Conservation (phyloP, 2,888 invertebrate species). For the Xanthorhoe spadicearia region DNA sequence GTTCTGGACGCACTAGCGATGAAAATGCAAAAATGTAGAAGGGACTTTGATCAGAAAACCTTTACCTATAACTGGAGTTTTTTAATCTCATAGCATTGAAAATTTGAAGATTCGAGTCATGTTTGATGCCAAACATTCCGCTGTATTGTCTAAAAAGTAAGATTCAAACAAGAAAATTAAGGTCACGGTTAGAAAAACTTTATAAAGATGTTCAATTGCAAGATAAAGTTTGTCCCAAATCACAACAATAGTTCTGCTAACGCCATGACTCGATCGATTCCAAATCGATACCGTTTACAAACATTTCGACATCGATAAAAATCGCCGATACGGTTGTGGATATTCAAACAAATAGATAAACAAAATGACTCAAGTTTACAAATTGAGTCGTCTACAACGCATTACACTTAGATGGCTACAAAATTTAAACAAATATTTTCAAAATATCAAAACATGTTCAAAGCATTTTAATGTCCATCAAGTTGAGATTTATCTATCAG, state of each 20-base stretch:
- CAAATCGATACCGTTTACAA: conserved; percentile 77
- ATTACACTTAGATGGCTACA: background rate
- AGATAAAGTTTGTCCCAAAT: conserved; percentile 55
- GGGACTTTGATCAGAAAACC: background rate
- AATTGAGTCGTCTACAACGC: conserved; percentile 9
- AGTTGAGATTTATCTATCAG: conserved; percentile 15
- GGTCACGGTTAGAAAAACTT: background rate
- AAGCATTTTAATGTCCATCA: conserved; percentile 13
- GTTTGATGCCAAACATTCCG: background rate
- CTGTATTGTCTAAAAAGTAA: background rate
- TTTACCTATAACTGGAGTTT: background rate
- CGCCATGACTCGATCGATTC: conserved; percentile 59
- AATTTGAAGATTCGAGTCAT: background rate
- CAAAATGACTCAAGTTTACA: conserved; percentile 22
- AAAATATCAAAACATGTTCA: conserved; percentile 3
- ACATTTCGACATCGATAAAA: conserved; percentile 81
- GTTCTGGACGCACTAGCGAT: conserved; percentile 29
- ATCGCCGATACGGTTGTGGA: conserved; percentile 54
- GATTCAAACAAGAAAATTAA: background rate
- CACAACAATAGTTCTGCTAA: conserved; percentile 58
- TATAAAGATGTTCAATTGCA: conserved; percentile 3
- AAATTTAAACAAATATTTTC: background rate
- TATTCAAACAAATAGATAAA: conserved; percentile 33
- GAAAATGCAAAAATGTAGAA: background rate
- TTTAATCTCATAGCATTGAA: background rate